A percentile compares a stretch with the other conserved stretches of the same genome.
phyloP scores from a whole-genome alignment of 2,797 vertebrate species.

The Pseudochirops corinnae region DNA sequence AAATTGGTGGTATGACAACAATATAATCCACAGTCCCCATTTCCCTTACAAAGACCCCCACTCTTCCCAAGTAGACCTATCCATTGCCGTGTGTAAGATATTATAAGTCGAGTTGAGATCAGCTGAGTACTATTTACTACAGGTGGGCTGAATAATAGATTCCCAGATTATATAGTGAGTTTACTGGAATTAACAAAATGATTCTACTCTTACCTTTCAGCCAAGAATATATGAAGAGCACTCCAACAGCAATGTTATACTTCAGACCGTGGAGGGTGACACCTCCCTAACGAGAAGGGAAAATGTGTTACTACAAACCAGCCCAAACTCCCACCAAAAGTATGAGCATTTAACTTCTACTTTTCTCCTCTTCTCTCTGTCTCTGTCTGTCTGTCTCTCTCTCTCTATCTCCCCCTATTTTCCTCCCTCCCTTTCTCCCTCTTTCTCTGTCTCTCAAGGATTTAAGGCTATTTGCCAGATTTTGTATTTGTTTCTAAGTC shows the following conservation, averaged over 20 bases:
- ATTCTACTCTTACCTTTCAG: slow-evolving; percentile 84
- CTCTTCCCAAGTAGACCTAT: background rate
- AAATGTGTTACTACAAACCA: background rate
- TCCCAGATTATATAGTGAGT: slow-evolving; percentile 6
- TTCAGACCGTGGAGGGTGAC: slow-evolving; percentile 87
- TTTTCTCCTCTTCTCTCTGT: background rate
- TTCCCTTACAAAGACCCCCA: background rate
- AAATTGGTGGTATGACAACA: background rate
- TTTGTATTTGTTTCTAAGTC: background rate
- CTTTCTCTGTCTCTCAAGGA: background rate
- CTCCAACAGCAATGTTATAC: slow-evolving; percentile 87
- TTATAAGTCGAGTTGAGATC: background rate
- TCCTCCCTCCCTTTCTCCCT: no score
- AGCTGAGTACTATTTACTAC: background rate
- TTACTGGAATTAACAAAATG: slow-evolving; percentile 2
- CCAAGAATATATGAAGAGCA: slow-evolving; percentile 90
- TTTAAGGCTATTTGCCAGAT: background rate
- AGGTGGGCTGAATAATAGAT: background rate
- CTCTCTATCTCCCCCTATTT: no score
- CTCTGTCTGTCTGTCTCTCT: no score
- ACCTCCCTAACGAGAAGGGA: slow-evolving; percentile 82
- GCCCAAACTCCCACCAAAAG: slow-evolving; percentile 2
- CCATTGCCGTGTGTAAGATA: background rate
- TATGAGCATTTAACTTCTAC: background rate
- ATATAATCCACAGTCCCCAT: slow-evolving; percentile 3